These are phyloP conservation scores for Ceratitis capitata DNA, from an alignment of 1,140 invertebrate genomes.

Conservation along the genomic window DNA sequence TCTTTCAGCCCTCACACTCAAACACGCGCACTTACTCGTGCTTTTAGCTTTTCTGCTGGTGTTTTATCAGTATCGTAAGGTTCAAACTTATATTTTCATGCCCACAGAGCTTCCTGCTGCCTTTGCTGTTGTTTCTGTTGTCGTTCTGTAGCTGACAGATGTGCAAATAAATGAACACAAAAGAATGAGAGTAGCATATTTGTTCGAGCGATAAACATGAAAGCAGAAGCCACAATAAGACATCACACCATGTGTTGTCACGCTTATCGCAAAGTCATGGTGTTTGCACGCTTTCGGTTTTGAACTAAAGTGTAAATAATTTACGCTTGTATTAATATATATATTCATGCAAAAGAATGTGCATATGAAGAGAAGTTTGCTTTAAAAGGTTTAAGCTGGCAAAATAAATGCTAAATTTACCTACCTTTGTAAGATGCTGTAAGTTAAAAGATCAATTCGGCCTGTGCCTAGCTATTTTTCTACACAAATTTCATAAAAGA, in stretches of 20 bases:
- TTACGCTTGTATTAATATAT: background rate
- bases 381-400: too few relatives aligned
- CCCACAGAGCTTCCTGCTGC: background rate
- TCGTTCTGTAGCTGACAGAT: background rate
- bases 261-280: conserved; percentile 12
- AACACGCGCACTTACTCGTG: background rate
- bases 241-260: background rate
- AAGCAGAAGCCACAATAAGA: background rate
- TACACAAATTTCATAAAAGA: too few relatives aligned
- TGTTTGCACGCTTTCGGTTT: background rate
- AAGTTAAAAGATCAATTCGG: too few relatives aligned
- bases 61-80: background rate
- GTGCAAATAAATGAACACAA: background rate
- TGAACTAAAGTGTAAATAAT: background rate
- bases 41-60: background rate
- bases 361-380: background rate
- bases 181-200: background rate
- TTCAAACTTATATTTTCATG: background rate
- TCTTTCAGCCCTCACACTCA: background rate
- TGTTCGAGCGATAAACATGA: background rate
- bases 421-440: too few relatives aligned
- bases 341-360: background rate
- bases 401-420: too few relatives aligned
- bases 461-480: too few relatives aligned
- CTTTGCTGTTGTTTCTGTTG: background rate